A percentile compares a stretch with the other conserved stretches of the same genome.
Evolutionary conservation across 2,113 vertebrate genomes (phyloP).

Genomic region (Cygnus atratus): DNA sequence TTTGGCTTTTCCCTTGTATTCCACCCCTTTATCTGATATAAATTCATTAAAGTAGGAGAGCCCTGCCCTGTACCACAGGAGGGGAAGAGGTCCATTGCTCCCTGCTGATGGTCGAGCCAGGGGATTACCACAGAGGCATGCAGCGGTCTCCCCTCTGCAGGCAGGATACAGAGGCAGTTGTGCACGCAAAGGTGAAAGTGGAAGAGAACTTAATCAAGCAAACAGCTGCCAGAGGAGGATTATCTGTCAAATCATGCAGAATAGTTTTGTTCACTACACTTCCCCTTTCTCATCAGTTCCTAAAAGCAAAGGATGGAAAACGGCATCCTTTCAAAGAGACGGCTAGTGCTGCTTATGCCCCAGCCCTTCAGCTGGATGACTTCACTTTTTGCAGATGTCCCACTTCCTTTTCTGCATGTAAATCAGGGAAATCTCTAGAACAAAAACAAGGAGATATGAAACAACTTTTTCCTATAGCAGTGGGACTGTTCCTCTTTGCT

Average conservation of each 20-base stretch:
- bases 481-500: neutral
- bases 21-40: too few relatives aligned
- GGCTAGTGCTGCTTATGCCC: neutral
- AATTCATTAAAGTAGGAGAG: accelerated
- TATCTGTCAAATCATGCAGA: neutral
- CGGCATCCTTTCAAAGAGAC: neutral
- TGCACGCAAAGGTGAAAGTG: neutral
- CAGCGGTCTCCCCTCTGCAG: neutral
- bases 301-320: neutral
- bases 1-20: neutral
- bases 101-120: neutral
- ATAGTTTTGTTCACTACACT: neutral
- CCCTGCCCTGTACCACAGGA: neutral
- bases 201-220: neutral
- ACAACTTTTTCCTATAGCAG: neutral
- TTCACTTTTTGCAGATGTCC: neutral
- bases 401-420: neutral
- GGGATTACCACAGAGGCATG: neutral
- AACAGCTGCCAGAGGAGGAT: neutral
- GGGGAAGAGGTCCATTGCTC: neutral
- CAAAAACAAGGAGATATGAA: neutral
- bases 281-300: neutral
- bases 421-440: constrained; percentile 42
- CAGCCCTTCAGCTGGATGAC: neutral
- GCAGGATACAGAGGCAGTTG: neutral